These are phyloP conservation scores for Nysson spinosus DNA, from an alignment of 2,888 invertebrate genomes.

Conservation along the genomic window DNA sequence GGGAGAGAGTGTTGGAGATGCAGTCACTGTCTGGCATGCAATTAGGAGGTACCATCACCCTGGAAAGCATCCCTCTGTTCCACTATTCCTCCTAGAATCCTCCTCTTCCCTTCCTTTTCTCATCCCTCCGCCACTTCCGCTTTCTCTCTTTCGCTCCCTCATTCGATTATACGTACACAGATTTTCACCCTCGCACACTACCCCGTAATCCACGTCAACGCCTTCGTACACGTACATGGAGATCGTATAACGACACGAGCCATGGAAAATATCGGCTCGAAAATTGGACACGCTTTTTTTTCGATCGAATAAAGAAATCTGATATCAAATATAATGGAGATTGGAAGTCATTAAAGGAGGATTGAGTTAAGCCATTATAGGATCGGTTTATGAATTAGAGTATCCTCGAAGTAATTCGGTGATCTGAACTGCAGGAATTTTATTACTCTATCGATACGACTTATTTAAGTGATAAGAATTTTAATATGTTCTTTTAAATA, in stretches of 20 bases:
- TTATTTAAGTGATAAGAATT: too few species aligned
- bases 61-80: constrained; percentile 50
- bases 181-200: constrained; percentile 23
- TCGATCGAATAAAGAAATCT: background rate
- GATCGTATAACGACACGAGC: constrained; percentile 23
- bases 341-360: constrained; percentile 10
- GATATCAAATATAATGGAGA: constrained; percentile 1
- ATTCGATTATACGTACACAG: constrained; percentile 34
- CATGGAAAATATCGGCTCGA: constrained; percentile 24
- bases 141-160: background rate
- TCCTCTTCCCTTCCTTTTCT: constrained; percentile 1
- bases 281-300: constrained; percentile 14
- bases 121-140: background rate
- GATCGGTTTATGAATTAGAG: background rate
- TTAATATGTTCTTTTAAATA: too few species aligned
- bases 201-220: constrained; percentile 30
- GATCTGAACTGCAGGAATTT: too few species aligned
- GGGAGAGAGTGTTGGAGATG: constrained; percentile 36
- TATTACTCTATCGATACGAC: too few species aligned
- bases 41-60: constrained; percentile 55
- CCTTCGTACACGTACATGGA: constrained; percentile 3
- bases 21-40: constrained; percentile 63
- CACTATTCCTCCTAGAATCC: constrained; percentile 21
- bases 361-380: background rate
- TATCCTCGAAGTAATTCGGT: too few species aligned